Evolutionary conservation across 1,140 invertebrate genomes (phyloP), one percentile per base, ranked within the genome.

Genomic region (Aricia agestis): DNA sequence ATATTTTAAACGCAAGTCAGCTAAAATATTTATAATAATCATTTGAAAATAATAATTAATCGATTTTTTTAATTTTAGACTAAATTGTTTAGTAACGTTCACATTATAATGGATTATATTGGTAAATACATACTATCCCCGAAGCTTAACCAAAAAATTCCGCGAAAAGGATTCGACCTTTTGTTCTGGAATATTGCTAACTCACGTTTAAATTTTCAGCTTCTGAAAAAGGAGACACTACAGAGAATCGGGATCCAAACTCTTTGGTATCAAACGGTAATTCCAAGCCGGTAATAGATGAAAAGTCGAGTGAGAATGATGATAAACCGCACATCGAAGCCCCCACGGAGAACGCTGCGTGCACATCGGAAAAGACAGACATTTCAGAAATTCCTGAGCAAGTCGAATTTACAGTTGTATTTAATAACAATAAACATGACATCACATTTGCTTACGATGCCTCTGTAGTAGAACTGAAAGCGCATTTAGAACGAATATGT

Each of bases 341-440:
- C 70, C 82, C 85, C 73, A 74, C 79, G 66, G 86, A 87, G 76
- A 80, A 73, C 69, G 77, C 78, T 66, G 79, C 86, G 15, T 84
- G 89, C 72, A 82, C 83, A 15, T 89, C 87, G 52, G 85, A 89
- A 32, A 86, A 89, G 45, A 72, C 83, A 17, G 85, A 85, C 45
- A 41, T 84, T n/a, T 88, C 83, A 70, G 89, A 89, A 69, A 90
- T 90, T 72, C 89, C 87, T 32, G 89, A 91, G 80, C 87, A 90
- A 73, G 93, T 97, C 86, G 94, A 96, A 88, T 96, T 97, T 87
- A 96, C 95, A 93, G 94, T 97, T 80, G 94, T 97, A 82, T 97
- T 95, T 90, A 97, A 97, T 87, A 97, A 97, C 92, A 94, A 95
- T 77, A 97, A 96, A 91, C 95, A 96, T 92, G 96, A 97, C 85